Evolutionary conservation across 2,888 invertebrate genomes (phyloP).

Genomic region (Lasioglossum oenotherae): DNA sequence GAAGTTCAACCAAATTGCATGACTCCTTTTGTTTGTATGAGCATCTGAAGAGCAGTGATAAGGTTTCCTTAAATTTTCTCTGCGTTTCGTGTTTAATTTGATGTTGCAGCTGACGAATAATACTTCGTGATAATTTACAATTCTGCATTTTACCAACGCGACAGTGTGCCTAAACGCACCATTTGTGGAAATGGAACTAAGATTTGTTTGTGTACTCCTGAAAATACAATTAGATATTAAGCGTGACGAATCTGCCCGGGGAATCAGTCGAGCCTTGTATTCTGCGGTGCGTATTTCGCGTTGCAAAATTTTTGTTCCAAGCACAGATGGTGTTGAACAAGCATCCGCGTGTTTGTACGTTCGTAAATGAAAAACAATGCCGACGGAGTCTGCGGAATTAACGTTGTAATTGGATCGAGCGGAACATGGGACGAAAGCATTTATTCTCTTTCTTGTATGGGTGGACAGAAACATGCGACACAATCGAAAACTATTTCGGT

Average conservation of each 20-base stretch:
- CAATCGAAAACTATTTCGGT: background rate
- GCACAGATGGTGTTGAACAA: conserved; percentile 1
- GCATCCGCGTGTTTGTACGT: background rate
- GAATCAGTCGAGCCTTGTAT: background rate
- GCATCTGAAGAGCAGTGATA: background rate
- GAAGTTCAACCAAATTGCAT: too few species aligned
- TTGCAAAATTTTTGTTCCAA: conserved; percentile 19
- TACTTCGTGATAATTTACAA: too few species aligned
- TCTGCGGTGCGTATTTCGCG: background rate
- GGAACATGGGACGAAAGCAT: background rate
- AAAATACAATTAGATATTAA: conserved; percentile 7
- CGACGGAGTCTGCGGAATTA: background rate
- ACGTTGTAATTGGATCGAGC: conserved; percentile 27
- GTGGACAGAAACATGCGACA: background rate
- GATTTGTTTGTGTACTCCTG: background rate
- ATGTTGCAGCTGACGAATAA: background rate
- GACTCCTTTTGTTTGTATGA: background rate
- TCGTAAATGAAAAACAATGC: conserved; percentile 26
- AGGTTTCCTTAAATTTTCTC: background rate
- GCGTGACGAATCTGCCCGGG: conserved; percentile 17
- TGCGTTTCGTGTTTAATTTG: background rate
- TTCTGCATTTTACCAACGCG: background rate
- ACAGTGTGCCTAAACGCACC: background rate
- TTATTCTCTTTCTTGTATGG: background rate
- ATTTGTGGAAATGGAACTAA: background rate